Base-by-base conservation (phyloP, 2,888 invertebrate species). In the Troglohyphantes excavatus region DNA sequence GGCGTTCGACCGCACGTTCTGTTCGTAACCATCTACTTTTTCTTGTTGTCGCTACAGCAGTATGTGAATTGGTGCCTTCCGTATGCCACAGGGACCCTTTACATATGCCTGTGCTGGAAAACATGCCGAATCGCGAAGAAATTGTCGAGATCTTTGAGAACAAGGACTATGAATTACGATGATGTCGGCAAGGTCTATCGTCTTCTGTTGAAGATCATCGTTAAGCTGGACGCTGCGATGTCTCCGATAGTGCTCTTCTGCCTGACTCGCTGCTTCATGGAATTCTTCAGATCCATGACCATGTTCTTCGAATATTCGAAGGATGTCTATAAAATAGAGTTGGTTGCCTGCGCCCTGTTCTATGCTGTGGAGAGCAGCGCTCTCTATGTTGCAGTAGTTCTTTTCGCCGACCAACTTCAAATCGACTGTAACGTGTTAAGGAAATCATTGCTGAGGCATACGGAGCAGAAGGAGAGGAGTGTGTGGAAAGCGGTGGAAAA, bases 61-160 rank as follows among this genome's bases (percentile, higher is more conserved):
- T 87, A 79, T 26, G 43, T 78, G 17, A 87, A 87, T 21, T 87
- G 86, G 86, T 87, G 86, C 21, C 46, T 87, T 13, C 86, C 86
- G 2, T 79, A 68, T n/a, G 21, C 86, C 0, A 59, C 72, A 19
- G 86, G 78, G 17, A 33, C 13, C 0, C 61, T 87, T 46, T 87
- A 72, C 33, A 65, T 87, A 7, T 79, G 65, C 65, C 70, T 63
- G 9, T 87, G 86, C 23, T 61, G 65, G 23, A 72, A 79, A 72
- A 5, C 70, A 7, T 72, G 61, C 13, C 39, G 79, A 6, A 61
- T 87, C 6, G 43, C 53, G 0, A 26, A 19, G 19, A 78, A 79
- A 23, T 46, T 87, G 17, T 26, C 21, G 0, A 46, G 21, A n/a
- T 7, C 67, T 1, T 59, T 85, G 53, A 53, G 33, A 61, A 17